Conservation (phyloP, 2,888 invertebrate genomes). For the Trichopria drosophilae region DNA sequence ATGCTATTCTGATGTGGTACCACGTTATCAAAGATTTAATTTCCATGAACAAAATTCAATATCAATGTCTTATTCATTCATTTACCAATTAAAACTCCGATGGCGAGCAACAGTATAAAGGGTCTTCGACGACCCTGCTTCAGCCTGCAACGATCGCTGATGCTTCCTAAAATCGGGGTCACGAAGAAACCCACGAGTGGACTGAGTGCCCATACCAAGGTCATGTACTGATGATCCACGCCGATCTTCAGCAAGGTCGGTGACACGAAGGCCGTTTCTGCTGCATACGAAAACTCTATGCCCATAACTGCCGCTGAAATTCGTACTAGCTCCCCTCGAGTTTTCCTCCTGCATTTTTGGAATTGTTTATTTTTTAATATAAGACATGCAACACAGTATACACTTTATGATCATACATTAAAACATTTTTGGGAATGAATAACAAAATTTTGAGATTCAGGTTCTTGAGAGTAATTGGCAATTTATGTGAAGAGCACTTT, state of each 20-base stretch:
- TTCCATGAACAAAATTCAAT: no score
- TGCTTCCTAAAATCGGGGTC: slow-evolving; percentile 87
- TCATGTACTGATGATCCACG: slow-evolving; percentile 91
- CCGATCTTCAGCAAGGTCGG: slow-evolving; percentile 92
- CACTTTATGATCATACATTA: no score
- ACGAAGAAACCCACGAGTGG: slow-evolving; percentile 93
- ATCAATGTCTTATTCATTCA: slow-evolving; percentile 12
- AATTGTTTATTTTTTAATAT: no score
- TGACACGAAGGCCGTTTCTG: slow-evolving; percentile 95
- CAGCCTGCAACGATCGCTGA: slow-evolving; percentile 86
- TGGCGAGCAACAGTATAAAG: slow-evolving; percentile 84
- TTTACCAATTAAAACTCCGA: slow-evolving; percentile 86
- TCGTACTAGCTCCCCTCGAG: slow-evolving; percentile 77
- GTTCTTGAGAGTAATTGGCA: no score
- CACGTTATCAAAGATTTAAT: no score
- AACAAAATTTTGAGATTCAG: no score
- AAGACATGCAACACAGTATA: no score
- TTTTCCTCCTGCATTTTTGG: slow-evolving; percentile 79
- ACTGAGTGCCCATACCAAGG: slow-evolving; percentile 92
- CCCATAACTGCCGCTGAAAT: slow-evolving; percentile 96
- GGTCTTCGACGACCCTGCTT: slow-evolving; percentile 84
- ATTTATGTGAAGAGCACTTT: no score
- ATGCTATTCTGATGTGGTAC: no score
- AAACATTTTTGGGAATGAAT: no score
- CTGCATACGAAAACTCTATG: slow-evolving; percentile 96